Base-by-base conservation (phyloP, 2,888 invertebrate genomes). In the Odontomyia ornata region DNA sequence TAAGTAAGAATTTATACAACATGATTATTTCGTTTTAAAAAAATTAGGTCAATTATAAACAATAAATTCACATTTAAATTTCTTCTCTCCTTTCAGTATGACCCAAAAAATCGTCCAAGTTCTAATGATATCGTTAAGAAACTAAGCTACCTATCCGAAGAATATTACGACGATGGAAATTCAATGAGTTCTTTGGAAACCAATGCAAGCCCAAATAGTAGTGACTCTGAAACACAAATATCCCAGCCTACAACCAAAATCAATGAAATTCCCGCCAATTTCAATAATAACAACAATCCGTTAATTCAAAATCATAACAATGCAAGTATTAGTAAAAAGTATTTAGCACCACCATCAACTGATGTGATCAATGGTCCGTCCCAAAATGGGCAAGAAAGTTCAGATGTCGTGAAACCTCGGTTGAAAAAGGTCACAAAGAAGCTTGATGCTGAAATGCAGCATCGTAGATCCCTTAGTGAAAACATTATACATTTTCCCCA, bases 91-190 rank as follows among this genome's bases (percentile, higher is more conserved):
- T 36, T 36, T 36, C 88, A 96, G 95, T 94, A 95, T 87, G 96
- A 97, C 85, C 93, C 96, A 28, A 93, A 93, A 85, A 94, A 92
- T 85, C 91, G 97, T 82, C 97, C 97, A 78, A 92, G 93, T 82
- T 97, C 97, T 88, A 89, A 91, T 57, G 96, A 96, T 86, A 93
- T 95, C 84, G 91, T 91, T 82, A 89, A 89, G 82, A 92, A 90
- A 84, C 87, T 92, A 80, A 89, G 88, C 78, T 89, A 90, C 82
- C 89, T 92, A 79, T 88, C 91, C 84, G 91, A 92, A 75, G 86
- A 86, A 80, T 83, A 83, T 75, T 83, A 83, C 62, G 83, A 84
- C 77, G 84, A 84, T 73, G 82, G 81, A 25, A 79, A 80, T 78
- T 85, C 85, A 9, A 75, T 86, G 18, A 86, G 83, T 76, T 86